These are phyloP conservation scores for Pangasius krempfi DNA, from an alignment of 2,797 vertebrate species.

Conservation along the genomic window DNA sequence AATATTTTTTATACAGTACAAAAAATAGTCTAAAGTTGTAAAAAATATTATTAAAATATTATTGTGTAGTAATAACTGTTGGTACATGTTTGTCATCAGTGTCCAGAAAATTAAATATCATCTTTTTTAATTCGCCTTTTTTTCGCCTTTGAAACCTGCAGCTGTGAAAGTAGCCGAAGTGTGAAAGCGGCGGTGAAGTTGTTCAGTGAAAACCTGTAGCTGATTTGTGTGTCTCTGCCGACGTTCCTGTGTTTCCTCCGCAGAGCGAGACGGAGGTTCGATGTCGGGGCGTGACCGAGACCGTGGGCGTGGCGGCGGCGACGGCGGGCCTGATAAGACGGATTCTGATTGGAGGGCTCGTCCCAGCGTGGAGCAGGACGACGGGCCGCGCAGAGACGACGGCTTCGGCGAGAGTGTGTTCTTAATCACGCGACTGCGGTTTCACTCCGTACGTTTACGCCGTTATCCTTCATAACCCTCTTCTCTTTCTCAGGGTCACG, in stretches of 20 bases:
- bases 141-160: too few species aligned
- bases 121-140: neutral
- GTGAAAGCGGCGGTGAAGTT: too few species aligned
- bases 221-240: neutral
- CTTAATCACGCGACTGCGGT: too few species aligned
- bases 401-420: conserved; percentile 85
- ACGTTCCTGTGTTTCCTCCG: neutral
- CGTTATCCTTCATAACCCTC: neutral
- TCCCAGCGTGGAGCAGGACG: conserved; percentile 79
- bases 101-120: too few species aligned
- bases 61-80: neutral
- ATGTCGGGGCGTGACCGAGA: conserved; percentile 88
- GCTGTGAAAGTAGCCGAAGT: too few species aligned
- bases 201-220: too few species aligned
- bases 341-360: conserved; percentile 93
- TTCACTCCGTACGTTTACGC: neutral
- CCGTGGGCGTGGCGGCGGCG: conserved; percentile 70
- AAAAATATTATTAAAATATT: neutral
- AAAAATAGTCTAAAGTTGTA: too few species aligned
- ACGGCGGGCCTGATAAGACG: conserved; percentile 91
- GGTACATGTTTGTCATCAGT: neutral
- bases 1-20: neutral
- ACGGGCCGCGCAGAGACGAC: conserved; percentile 85
- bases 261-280: conserved; percentile 87
- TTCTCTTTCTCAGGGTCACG: conserved; percentile 79